Percentiles rank a stretch among this genome's conserved stretches.
Conservation (phyloP, 2,113 vertebrate species). For the Antigone vipio region DNA sequence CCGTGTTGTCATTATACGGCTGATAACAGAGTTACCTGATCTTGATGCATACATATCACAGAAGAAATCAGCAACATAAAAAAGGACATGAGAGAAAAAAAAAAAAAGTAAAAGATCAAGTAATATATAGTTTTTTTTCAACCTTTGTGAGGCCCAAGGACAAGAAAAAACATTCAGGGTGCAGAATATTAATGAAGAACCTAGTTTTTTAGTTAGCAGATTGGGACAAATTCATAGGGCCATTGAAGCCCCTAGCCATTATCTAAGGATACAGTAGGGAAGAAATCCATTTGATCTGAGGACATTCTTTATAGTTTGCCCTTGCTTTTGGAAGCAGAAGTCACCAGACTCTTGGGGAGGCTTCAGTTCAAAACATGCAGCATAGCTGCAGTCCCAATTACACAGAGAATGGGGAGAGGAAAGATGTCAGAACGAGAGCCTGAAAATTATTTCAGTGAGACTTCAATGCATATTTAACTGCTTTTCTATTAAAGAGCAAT, state of each 20-base stretch:
- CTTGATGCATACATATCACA: neutral
- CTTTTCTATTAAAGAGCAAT: neutral
- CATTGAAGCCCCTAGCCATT: neutral
- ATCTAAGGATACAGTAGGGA: neutral
- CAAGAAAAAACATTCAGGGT: neutral
- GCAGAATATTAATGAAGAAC: neutral
- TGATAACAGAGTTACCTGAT: neutral
- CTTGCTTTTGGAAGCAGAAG: slow-evolving; percentile 47
- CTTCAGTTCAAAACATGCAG: neutral
- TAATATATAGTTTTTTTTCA: neutral
- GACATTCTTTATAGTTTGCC: slow-evolving; percentile 19
- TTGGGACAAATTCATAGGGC: neutral
- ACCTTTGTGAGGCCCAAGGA: neutral
- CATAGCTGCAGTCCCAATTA: neutral
- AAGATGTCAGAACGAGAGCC: neutral
- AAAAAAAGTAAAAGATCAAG: neutral
- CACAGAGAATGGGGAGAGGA: neutral
- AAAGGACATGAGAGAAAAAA: neutral
- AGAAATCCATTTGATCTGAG: slow-evolving; percentile 36
- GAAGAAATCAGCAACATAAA: neutral
- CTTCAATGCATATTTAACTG: neutral
- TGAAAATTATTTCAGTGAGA: neutral
- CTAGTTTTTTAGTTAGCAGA: neutral
- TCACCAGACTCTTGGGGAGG: neutral
- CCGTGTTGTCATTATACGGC: neutral